These are phyloP conservation scores for Vanessa atalanta DNA, from an alignment of 1,140 invertebrate species.

Conservation along the genomic window DNA sequence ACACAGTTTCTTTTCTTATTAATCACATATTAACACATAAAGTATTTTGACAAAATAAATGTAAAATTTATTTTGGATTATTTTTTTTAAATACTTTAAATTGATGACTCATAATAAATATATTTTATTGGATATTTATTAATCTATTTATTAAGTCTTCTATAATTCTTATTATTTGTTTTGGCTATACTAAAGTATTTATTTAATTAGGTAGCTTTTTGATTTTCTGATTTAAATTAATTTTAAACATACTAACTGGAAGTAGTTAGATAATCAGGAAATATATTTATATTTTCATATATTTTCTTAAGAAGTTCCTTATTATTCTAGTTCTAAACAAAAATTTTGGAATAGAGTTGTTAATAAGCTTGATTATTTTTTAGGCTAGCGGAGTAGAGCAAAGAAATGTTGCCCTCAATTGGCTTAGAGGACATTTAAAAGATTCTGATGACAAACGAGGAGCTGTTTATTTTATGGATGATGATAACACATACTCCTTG, in stretches of 20 bases:
- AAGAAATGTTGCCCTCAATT: slow-evolving; percentile 93
- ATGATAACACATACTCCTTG: slow-evolving; percentile 97
- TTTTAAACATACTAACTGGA: neutral
- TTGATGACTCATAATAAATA: neutral
- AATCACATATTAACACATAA: neutral
- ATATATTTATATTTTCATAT: too few species aligned
- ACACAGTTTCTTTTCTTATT: slow-evolving; percentile 1
- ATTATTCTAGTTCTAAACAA: too few species aligned
- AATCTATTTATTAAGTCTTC: neutral
- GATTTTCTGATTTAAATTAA: neutral
- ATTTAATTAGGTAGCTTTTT: neutral
- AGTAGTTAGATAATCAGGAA: neutral
- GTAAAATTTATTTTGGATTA: too few species aligned
- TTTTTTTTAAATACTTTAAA: too few species aligned
- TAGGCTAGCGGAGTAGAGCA: slow-evolving; percentile 97
- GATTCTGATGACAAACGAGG: slow-evolving; percentile 83
- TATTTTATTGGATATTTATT: neutral
- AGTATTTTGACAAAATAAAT: neutral
- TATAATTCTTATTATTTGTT: neutral
- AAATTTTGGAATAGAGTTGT: neutral
- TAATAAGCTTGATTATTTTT: slow-evolving; percentile 22
- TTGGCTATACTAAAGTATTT: neutral
- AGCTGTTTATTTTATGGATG: slow-evolving; percentile 98
- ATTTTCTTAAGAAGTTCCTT: too few species aligned
- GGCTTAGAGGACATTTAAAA: slow-evolving; percentile 88